phyloP scores from a whole-genome alignment of 1,140 invertebrate species.

The Euura saliciscinereae region DNA sequence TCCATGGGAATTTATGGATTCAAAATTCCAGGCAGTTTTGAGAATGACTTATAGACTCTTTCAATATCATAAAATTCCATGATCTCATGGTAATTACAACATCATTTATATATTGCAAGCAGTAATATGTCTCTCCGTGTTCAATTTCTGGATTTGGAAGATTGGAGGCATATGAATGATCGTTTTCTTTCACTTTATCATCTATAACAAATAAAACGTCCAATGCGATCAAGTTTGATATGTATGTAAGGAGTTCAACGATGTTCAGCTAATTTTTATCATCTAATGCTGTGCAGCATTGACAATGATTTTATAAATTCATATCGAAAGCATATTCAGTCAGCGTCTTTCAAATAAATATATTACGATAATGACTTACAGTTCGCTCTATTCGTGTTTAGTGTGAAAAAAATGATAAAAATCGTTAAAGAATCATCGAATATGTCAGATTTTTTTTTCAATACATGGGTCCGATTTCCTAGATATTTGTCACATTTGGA shows the following conservation, averaged over 20 bases:
- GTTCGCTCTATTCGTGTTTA: too few species aligned
- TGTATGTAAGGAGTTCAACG: neutral
- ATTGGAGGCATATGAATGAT: neutral
- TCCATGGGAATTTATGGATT: neutral
- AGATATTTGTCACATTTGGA: neutral
- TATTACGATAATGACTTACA: too few species aligned
- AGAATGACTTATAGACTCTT: neutral
- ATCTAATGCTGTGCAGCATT: neutral
- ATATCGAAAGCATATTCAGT: too few species aligned
- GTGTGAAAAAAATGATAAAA: neutral
- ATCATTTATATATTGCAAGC: neutral
- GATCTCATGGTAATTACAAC: neutral
- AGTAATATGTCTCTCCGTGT: neutral
- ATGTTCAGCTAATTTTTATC: neutral
- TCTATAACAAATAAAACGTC: neutral
- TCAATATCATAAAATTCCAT: neutral
- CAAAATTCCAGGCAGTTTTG: neutral
- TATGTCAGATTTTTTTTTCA: neutral
- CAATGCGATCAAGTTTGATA: neutral
- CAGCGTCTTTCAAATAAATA: too few species aligned
- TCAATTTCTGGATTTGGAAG: neutral
- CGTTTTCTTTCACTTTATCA: neutral
- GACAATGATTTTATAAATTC: neutral
- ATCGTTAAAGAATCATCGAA: neutral
- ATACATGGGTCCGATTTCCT: neutral